Percentiles rank a stretch among this genome's conserved stretches.
These are phyloP conservation scores for Tangara arthus DNA, from an alignment of 2,797 vertebrate species.

Conservation along the genomic window DNA sequence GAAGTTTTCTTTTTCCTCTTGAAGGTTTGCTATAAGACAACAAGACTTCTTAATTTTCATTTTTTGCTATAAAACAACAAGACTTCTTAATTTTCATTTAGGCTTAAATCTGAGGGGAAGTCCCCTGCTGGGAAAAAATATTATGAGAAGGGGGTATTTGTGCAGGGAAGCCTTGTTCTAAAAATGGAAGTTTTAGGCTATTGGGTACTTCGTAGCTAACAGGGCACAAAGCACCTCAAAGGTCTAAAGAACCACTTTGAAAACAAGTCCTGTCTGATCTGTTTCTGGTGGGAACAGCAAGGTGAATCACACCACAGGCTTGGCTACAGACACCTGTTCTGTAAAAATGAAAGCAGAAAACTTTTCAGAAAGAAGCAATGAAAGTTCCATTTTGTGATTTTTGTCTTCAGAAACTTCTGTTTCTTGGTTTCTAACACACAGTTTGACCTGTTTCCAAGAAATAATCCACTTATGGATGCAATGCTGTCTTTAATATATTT, in stretches of 20 bases:
- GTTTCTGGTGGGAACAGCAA: neutral
- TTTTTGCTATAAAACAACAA: neutral
- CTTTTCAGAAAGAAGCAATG: neutral
- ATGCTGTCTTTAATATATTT: neutral
- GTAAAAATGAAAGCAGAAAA: neutral
- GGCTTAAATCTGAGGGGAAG: neutral
- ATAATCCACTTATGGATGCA: neutral
- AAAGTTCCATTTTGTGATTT: neutral
- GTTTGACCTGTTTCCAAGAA: neutral
- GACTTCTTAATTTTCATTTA: neutral
- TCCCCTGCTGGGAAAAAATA: neutral
- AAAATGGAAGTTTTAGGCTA: neutral
- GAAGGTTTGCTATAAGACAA: neutral
- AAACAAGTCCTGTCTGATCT: neutral
- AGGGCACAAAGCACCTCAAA: neutral
- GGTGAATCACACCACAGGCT: neutral
- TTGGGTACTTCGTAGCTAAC: neutral
- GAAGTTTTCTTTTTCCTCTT: neutral
- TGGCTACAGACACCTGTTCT: neutral
- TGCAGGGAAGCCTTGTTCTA: neutral
- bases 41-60: neutral
- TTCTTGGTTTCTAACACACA: neutral
- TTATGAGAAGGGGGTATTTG: neutral
- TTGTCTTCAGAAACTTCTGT: neutral
- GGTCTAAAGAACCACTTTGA: neutral